These are phyloP conservation scores for Calidris pygmaea DNA, from an alignment of 2,113 vertebrate species.

Conservation along the genomic window DNA sequence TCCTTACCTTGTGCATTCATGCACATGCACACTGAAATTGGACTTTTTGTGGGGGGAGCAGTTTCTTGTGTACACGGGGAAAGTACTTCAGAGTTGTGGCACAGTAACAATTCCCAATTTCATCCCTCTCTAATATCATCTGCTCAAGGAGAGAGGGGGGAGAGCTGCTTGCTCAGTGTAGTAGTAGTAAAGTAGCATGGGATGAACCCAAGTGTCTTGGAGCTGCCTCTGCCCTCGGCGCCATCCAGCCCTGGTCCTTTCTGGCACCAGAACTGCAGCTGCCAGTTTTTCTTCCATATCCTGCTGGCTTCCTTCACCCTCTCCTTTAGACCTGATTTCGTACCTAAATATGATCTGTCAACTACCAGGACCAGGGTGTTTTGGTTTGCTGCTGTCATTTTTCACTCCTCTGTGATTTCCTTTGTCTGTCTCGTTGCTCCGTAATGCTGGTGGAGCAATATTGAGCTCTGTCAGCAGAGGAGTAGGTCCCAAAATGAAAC, in stretches of 20 bases:
- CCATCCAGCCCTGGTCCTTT: not conserved
- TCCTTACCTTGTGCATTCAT: conserved; percentile 47
- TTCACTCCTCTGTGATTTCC: not conserved
- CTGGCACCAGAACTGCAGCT: not conserved
- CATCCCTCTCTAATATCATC: not conserved
- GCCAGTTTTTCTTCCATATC: not conserved
- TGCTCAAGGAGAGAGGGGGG: accelerated
- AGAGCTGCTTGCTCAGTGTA: not conserved
- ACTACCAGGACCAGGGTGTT: not conserved
- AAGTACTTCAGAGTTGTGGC: not conserved
- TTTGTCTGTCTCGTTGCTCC: not conserved
- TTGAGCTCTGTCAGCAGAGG: not conserved
- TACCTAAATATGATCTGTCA: not conserved
- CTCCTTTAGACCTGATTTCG: not conserved
- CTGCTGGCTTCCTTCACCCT: not conserved
- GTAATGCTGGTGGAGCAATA: not conserved
- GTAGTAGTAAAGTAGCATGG: not conserved
- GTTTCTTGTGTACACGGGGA: not conserved
- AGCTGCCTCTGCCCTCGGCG: accelerated
- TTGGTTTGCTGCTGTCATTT: not conserved
- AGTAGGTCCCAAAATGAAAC: not conserved
- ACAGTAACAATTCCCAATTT: not conserved
- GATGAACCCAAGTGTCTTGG: accelerated
- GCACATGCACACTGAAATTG: not conserved
- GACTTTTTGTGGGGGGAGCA: conserved; percentile 1